Evolutionary conservation across 2,888 invertebrate genomes (phyloP), one percentile per base, ranked within the genome.

Genomic region (Formica aserva): DNA sequence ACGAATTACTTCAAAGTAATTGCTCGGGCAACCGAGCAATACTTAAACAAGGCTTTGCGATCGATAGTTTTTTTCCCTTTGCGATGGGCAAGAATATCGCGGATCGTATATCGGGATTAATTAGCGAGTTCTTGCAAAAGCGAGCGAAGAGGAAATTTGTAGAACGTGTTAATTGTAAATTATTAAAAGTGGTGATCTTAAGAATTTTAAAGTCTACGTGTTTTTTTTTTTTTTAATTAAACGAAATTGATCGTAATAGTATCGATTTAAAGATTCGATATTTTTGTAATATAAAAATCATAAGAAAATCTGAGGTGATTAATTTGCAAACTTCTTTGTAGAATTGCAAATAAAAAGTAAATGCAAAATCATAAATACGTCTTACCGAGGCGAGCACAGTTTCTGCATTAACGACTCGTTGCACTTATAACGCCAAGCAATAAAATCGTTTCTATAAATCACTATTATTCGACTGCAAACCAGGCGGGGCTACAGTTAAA

Each of bases 381-480:
- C 1, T 78, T 60, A 57, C 6, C 45, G 32, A 74, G 9, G 26
- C 9, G 48, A 38, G 45, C 35, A 9, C 52, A 35, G 26, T 38
- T 81, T 62, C 57, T 38, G n/a, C 74, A 69, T 75, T 69, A 82
- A n/a, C 57, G 41, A 75, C 26, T 63, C 67, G 60, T 60, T 38
- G 60, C 55, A 57, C 15, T 55, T 60, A 8, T 52, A 76, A 76
- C 69, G 66, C 65, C 45, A 45, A 35, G 32, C 65, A 26, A 57
- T 26, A 84, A 80, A 60, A 89, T 86, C 84, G 84, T 87, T 87
- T 86, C 72, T 78, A 89, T 92, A 90, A 89, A 90, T 93, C 91
- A 90, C 89, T 88, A 90, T 92, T 92, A 93, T 91, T 93, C 88
- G 89, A 89, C 87, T 91, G 89, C 91, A 88, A 88, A 86, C 88